Conservation (phyloP, 2,888 invertebrate species). For the Enchytraeus crypticus region DNA sequence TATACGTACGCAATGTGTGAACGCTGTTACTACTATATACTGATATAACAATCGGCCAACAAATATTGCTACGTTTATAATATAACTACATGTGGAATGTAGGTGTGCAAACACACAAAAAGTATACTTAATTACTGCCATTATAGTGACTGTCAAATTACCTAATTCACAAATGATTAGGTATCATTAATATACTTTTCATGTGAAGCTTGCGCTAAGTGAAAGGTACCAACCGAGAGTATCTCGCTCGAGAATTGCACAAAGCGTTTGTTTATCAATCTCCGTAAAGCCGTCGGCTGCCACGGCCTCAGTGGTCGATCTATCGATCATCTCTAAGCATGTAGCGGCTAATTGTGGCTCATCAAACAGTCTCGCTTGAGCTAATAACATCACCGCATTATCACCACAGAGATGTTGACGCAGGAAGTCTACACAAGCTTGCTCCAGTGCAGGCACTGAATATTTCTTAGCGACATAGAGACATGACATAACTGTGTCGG, state of each 20-base stretch:
- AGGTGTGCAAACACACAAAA: too few species aligned
- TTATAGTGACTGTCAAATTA: too few species aligned
- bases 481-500: slow-evolving; percentile 86
- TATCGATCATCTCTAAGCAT: slow-evolving; percentile 80
- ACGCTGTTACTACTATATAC: too few species aligned
- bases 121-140: too few species aligned
- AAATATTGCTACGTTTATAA: too few species aligned
- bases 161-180: too few species aligned
- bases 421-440: slow-evolving; percentile 85
- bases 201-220: too few species aligned
- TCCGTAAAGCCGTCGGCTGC: slow-evolving; percentile 91
- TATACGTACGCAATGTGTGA: too few species aligned
- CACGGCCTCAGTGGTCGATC: slow-evolving; percentile 90
- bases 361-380: slow-evolving; percentile 89
- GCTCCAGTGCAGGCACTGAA: slow-evolving; percentile 84
- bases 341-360: slow-evolving; percentile 82
- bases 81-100: too few species aligned
- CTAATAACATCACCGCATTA: slow-evolving; percentile 87
- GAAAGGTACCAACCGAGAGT: too few species aligned
- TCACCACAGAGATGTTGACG: slow-evolving; percentile 90
- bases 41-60: too few species aligned
- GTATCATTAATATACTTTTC: too few species aligned
- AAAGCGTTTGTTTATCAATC: slow-evolving; percentile 83
- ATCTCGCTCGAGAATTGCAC: slow-evolving; percentile 81
- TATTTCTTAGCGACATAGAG: slow-evolving; percentile 94